Evolutionary conservation across 2,113 vertebrate genomes (phyloP), one percentile per base, ranked within the genome.

Genomic region (Zosterops hypoxanthus): DNA sequence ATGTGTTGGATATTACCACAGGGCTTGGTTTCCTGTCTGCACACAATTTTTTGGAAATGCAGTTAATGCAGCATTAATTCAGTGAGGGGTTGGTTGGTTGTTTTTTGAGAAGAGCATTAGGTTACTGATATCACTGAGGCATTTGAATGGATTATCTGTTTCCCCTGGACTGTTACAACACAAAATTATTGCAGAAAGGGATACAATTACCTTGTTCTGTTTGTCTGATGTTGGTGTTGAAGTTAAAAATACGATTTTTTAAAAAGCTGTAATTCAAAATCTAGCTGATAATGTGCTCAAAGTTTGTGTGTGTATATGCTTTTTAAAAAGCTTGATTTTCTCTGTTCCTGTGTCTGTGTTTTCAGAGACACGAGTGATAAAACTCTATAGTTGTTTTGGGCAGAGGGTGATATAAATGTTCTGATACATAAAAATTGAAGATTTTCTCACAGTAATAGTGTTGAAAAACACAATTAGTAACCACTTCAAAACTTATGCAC

Each of bases 331-430:
- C 16, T 52, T 41, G 11, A 0, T 76, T 11, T 39, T 47, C 4
- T 66, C 25, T 60, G 5, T 55, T 72, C 31, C 39, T 55, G 18
- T 29, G 34, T 69, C 5, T 47, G 6, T 64, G 70, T 64, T 78
- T 70, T 78, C 39, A 59, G 70, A 96, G 73, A 34, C 21, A 3
- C 0, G 14, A 53, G 23, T 73, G 46, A 14, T 86, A 61, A 53
- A 24, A 53, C 5, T 71, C 17, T 6, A 0, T 34, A 12, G 56
- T 14, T 57, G 8, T 52, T 59, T 53, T 9, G 17, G n/a, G 25
- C 1, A 1, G 24, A 23, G 34, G 17, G 21, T 39, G 20, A 10
- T 29, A 4, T 3, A 10, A 12, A 20, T n/a, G 28, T 29, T 69
- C 42, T 42, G 9, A 28, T 71, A 19, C 20, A 7, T 56, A 47